Evolutionary conservation across 2,113 vertebrate genomes (phyloP).

Genomic region (Varanus komodoensis): DNA sequence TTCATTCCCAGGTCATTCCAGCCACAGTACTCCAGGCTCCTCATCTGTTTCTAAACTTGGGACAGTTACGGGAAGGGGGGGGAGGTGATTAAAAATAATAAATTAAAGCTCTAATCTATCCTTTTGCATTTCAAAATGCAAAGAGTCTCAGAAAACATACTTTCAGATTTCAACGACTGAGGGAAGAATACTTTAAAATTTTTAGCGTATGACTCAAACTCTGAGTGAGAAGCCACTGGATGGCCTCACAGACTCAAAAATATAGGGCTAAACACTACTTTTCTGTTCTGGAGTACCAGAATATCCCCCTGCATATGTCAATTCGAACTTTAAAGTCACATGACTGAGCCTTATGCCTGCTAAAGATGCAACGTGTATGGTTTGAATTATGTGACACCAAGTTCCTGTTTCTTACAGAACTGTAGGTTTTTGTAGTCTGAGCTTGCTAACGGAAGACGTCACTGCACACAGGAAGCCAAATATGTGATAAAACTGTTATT

Average conservation of each 20-base stretch:
- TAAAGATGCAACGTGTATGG: constrained; percentile 65
- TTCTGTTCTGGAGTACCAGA: constrained; percentile 58
- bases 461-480: constrained; percentile 38
- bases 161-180: constrained; percentile 1
- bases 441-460: constrained; percentile 25
- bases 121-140: constrained; percentile 40
- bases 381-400: constrained; percentile 57
- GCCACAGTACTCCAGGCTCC: neutral
- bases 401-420: constrained; percentile 62
- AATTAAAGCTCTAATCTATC: too few relatives aligned
- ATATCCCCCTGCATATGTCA: constrained; percentile 48
- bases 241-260: constrained; percentile 64
- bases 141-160: constrained; percentile 35
- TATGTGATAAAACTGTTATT: constrained; percentile 40
- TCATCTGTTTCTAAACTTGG: neutral
- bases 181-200: neutral
- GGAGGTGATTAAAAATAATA: too few relatives aligned
- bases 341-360: constrained; percentile 66
- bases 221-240: constrained; percentile 58
- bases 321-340: constrained; percentile 68
- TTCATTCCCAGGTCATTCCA: constrained; percentile 10
- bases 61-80: neutral
- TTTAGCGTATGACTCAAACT: neutral
- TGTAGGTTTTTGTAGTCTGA: constrained; percentile 39
- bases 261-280: constrained; percentile 53